Evolutionary conservation across 2,113 vertebrate species (phyloP), one percentile per base, ranked within the genome.

Genomic region (Ctenodactylus gundi): DNA sequence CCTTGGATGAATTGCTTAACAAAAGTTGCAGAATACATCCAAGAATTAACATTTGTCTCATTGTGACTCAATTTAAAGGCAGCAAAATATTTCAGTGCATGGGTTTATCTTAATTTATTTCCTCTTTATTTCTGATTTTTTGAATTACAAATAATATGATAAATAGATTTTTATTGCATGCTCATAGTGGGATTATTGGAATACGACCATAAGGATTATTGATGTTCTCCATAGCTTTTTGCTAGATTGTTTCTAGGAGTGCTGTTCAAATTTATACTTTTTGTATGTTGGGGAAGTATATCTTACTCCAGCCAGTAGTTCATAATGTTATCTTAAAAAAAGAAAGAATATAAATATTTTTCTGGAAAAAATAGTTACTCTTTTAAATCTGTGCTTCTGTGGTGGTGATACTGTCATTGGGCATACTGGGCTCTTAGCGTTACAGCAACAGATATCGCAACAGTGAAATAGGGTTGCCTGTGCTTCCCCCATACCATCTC

Each of bases 1-100:
- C 94, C 87, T 95, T 97, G 83, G 84, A 97, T 88, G 95, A 94
- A 94, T 94, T 95, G 81, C 82, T 92, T 89, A 93, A 82, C 87
- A 81, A 90, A 95, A 85, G 62, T 65, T 94, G 29, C 77, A 53
- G 89, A 75, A 78, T 95, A 39, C 21, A 90, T 29, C 77, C 65
- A 27, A 94, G 70, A 93, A 82, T 97, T 95, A 86, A 41, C 91
- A 90, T 96, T 94, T 88, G 60, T 95, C 25, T 41, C 15, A 12
- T 85, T 72, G 44, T 95, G 68, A 84, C 83, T 96, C 88, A 78
- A 7, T 95, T 96, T 91, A 93, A 95, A 96, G 90, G 21, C 39
- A 78, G 62, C 21, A 55, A 88, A 75, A 85, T 93, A 92, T 84
- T 95, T 70, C 36, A 77, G 1, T 39, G 9, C 55, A 41, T 85